Base-by-base conservation (phyloP, 2,888 invertebrate genomes). In the Parnassius mnemosyne region DNA sequence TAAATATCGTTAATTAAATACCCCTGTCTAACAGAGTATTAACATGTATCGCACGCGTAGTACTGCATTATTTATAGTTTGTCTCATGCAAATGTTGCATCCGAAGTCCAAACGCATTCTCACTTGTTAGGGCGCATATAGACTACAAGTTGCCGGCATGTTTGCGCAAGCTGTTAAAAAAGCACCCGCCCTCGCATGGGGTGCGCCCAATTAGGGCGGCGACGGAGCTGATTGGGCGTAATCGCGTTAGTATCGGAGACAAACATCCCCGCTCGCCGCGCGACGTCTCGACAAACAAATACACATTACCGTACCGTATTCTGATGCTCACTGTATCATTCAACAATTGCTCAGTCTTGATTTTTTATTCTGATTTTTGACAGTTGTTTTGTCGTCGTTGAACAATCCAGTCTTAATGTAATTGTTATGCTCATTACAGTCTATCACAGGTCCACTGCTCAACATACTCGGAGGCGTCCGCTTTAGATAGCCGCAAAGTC, bases 181-280 rank as follows among this genome's bases (percentile, higher is more conserved):
- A 86, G 83, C 80, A 74, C 78, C 83, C 88, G 84, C 88, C 90
- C 89, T 83, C 83, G 79, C 79, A 76, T 79, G 79, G 83, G 82
- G 83, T 75, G 85, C 81, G 83, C 82, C 87, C 89, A 89, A 91
- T 90, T 91, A 89, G 83, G 87, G 86, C 81, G 84, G 84, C 88
- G 85, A 82, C 85, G 83, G 77, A 81, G 83, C 88, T 91, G 91
- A 91, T 91, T 91, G 91, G 90, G 73, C 80, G 84, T 91, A 90
- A 91, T 91, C 90, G 84, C 58, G 88, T 91, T 91, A 91, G 89
- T 83, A 86, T 87, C 84, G 87, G 86, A 81, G 78, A 76, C 85
- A 85, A 85, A 85, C 84, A 85, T 59, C 64, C 63, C 62, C 62
- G 66, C 61, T 61, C 57, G 64, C 68, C 68, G 67, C 66, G 62